Conservation (phyloP, 23 tunicate genomes). For the Halocynthia roretzi region DNA sequence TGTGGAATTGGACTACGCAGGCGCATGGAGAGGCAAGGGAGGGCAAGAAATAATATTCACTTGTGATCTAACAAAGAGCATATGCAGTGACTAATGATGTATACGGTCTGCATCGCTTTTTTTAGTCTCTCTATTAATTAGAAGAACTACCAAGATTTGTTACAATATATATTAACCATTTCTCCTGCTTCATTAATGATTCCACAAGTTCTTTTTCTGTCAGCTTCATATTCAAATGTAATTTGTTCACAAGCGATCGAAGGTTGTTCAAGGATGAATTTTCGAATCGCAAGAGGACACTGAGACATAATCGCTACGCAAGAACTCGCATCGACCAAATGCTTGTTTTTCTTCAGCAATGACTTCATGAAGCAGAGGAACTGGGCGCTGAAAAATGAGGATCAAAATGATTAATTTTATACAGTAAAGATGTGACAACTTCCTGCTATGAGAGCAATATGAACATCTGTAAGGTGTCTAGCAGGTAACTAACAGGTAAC, state of each 20-base stretch:
- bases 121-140: no score
- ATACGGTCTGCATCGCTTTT: no score
- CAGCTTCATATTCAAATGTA: conserved; percentile 14
- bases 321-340: background rate
- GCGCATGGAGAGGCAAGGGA: no score
- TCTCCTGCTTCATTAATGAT: conserved; percentile 18
- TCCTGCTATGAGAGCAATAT: no score
- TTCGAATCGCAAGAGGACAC: conserved; percentile 13
- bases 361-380: conserved; percentile 12
- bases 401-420: background rate
- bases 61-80: no score
- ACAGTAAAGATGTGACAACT: no score
- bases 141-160: no score
- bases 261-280: conserved; percentile 9
- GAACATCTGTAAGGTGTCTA: no score
- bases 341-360: conserved; percentile 4
- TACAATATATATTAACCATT: background rate
- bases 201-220: conserved; percentile 1
- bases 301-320: conserved; percentile 2
- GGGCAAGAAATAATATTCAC: no score
- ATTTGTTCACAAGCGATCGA: background rate
- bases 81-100: no score
- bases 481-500: no score
- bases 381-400: background rate
- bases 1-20: no score